Base-by-base conservation (phyloP, 2,888 invertebrate species). In the Theodoxus fluviatilis region DNA sequence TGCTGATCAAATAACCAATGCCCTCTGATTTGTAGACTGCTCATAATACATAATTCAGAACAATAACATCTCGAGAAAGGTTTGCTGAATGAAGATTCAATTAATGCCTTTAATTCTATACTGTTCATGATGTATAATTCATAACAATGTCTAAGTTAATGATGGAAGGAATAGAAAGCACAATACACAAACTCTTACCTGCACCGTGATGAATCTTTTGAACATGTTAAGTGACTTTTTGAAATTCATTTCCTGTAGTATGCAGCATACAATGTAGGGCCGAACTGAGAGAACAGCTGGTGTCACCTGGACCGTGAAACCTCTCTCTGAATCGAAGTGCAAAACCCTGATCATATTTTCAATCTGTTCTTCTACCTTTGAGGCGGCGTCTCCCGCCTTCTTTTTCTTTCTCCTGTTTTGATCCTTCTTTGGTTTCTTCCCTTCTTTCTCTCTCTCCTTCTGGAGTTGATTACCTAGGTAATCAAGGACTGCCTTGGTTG, bases 191-290 rank as follows among this genome's bases (percentile, higher is more conserved):
- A 3, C 18, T 22, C 33, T 61, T 80, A 87, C 88, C 85, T 89
- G 94, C 80, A 93, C 81, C 80, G 92, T 91, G 74, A 94, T 93
- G 79, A 94, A 94, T 83, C 91, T 92, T 83, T 92, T 94, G 75
- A 93, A 91, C 73, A 83, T 80, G n/a, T 87, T 89, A 0, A 88
- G 88, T 33, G 91, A 90, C 1, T 89, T 90, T 18, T 76, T 74
- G 76, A 94, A 91, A 52, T 88, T 86, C 15, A 94, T 78, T 76
- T 92, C 90, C 69, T 89, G 90, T 0, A 94, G 89, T 15, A 94
- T 88, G 83, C 94, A 94, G 80, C 92, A 92, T 15, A 93, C 89
- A 72, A 94, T 91, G 81, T 91, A 91, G 0, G 92, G 92, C 70
- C 94, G 89, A 31, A 94, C 89, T 47, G 85, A 84, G 65, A 90